phyloP scores from a whole-genome alignment of 92 coral and sea anemone genomes.

The Epizoanthus scotinus region DNA sequence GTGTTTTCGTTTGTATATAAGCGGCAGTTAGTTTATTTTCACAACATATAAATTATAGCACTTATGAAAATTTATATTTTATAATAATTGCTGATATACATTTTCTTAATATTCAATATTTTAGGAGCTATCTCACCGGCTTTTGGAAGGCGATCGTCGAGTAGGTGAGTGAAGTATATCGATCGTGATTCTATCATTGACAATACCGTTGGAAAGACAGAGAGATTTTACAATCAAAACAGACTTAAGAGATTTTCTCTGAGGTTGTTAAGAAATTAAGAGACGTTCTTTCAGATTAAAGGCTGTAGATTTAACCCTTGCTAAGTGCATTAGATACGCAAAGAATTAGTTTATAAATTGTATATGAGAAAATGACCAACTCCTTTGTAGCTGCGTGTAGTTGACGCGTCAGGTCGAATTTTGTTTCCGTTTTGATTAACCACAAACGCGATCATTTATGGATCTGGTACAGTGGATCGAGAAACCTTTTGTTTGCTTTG shows the following conservation, averaged over 20 bases:
- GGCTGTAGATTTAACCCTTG: constrained; percentile 9
- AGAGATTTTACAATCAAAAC: constrained; percentile 3
- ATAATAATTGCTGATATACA: neutral
- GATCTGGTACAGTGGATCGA: neutral
- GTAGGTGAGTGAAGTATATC: constrained; percentile 60
- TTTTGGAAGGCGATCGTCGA: constrained; percentile 75
- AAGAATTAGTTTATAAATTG: constrained; percentile 6
- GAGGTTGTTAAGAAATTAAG: constrained; percentile 29
- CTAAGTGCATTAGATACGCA: constrained; percentile 27
- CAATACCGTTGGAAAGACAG: constrained; percentile 19
- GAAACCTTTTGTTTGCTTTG: constrained; percentile 14
- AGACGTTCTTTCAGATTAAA: constrained; percentile 13
- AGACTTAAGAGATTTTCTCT: constrained; percentile 33
- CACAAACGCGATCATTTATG: constrained; percentile 10
- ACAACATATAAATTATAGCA: neutral
- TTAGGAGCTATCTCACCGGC: constrained; percentile 74
- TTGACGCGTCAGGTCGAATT: neutral
- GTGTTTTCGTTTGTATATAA: no score
- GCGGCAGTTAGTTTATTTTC: no score
- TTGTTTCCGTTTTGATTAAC: constrained; percentile 29
- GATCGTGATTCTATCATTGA: neutral
- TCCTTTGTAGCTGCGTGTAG: constrained; percentile 13
- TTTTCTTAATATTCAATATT: constrained; percentile 23
- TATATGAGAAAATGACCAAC: neutral
- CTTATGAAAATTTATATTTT: neutral